Conservation (phyloP, 2,797 vertebrate genomes). For the Sebastes oblongus region DNA sequence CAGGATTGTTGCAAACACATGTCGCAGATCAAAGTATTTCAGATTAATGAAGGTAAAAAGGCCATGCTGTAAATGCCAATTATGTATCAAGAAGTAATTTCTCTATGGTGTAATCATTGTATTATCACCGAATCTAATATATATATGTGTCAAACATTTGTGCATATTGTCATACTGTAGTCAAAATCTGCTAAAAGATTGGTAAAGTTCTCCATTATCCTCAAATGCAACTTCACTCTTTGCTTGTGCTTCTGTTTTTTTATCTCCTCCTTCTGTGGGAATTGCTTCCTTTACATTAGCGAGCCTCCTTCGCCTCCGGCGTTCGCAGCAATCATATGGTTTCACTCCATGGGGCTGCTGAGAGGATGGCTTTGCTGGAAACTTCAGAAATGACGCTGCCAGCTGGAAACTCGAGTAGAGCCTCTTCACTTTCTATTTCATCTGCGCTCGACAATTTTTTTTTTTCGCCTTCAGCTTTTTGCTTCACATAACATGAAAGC, state of each 20-base stretch:
- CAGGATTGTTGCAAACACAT: background rate
- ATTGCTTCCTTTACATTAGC: constrained; percentile 39
- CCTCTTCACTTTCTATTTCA: constrained; percentile 23
- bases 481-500: constrained; percentile 5
- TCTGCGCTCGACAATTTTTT: constrained; percentile 16
- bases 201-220: background rate
- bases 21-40: background rate
- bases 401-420: constrained; percentile 33
- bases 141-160: background rate
- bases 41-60: background rate
- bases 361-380: constrained; percentile 36
- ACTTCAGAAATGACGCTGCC: constrained; percentile 16
- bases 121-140: background rate
- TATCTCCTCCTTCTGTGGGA: background rate
- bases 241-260: background rate
- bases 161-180: background rate
- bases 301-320: constrained; percentile 15
- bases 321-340: constrained; percentile 35
- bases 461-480: background rate
- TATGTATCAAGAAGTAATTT: background rate
- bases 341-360: constrained; percentile 25
- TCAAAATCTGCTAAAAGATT: background rate
- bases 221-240: background rate
- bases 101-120: background rate
- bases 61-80: background rate